Evolutionary conservation across 2,113 vertebrate genomes (phyloP).

Genomic region (Herpailurus yagouaroundi): DNA sequence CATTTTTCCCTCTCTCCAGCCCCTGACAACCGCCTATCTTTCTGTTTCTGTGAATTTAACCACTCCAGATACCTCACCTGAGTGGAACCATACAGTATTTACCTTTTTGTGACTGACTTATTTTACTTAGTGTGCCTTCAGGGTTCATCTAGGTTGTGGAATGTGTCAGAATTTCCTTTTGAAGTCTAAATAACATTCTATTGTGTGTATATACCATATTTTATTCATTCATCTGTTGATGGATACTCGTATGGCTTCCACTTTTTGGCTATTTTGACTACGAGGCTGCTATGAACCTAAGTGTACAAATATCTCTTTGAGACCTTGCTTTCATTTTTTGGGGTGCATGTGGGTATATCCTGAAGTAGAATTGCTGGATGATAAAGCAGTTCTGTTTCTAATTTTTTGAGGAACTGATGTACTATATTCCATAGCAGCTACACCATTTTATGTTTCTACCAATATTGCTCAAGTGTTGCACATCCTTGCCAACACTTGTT

Average conservation of each 20-base stretch:
- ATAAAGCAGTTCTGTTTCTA: neutral
- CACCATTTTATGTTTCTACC: neutral
- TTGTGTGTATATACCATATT: neutral
- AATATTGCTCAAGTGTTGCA: neutral
- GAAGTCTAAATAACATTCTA: neutral
- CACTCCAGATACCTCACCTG: neutral
- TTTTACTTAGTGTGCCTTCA: neutral
- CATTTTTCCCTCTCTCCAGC: neutral
- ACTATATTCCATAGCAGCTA: neutral
- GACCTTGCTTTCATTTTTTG: neutral
- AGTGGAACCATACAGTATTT: neutral
- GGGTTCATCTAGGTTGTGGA: neutral
- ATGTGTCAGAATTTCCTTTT: neutral
- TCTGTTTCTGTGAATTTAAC: neutral
- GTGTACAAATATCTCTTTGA: neutral
- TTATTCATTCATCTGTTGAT: neutral
- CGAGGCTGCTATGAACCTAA: neutral
- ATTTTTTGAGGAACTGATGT: neutral
- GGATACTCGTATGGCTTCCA: neutral
- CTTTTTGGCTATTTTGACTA: neutral
- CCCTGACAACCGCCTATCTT: neutral
- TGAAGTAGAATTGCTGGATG: neutral
- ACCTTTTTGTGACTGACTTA: neutral
- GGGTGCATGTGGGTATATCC: neutral
- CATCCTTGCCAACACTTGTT: neutral